Percentiles rank a stretch among this genome's conserved stretches.
Evolutionary conservation across 2,797 vertebrate genomes (phyloP).

Genomic region (Lithobates sylvaticus): DNA sequence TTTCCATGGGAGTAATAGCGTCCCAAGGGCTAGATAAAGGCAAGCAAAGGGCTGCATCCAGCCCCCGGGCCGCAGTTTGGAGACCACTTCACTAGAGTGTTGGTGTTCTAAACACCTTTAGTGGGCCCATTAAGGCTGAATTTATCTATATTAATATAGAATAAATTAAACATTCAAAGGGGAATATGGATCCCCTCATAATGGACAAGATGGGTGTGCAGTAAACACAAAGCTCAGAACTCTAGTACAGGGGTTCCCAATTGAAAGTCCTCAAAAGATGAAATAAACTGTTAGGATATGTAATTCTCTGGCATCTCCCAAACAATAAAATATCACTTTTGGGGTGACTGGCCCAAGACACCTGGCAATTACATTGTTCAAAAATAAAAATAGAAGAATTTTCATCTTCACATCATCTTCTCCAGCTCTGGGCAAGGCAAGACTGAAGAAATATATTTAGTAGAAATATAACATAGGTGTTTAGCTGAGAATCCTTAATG

Average conservation of each 20-base stretch:
- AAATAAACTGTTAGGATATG: too few relatives aligned
- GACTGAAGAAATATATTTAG: not conserved
- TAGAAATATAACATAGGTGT: constrained; percentile 37
- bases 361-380: not conserved
- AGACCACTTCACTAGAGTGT: not conserved
- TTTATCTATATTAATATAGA: not conserved
- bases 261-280: too few relatives aligned
- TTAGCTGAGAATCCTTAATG: not conserved
- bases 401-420: not conserved
- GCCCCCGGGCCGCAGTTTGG: too few relatives aligned
- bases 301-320: not conserved
- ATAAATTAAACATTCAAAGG: not conserved
- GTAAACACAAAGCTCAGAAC: not conserved
- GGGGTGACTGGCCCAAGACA: not conserved
- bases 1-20: too few relatives aligned
- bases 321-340: not conserved
- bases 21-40: too few relatives aligned
- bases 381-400: not conserved
- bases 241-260: not conserved
- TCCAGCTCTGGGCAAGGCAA: not conserved
- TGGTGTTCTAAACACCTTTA: not conserved
- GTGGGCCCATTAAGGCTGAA: not conserved
- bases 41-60: too few relatives aligned
- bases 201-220: not conserved
- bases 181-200: not conserved